These are phyloP conservation scores for Heliconius melpomene DNA, from an alignment of 1,140 invertebrate species.

Conservation along the genomic window DNA sequence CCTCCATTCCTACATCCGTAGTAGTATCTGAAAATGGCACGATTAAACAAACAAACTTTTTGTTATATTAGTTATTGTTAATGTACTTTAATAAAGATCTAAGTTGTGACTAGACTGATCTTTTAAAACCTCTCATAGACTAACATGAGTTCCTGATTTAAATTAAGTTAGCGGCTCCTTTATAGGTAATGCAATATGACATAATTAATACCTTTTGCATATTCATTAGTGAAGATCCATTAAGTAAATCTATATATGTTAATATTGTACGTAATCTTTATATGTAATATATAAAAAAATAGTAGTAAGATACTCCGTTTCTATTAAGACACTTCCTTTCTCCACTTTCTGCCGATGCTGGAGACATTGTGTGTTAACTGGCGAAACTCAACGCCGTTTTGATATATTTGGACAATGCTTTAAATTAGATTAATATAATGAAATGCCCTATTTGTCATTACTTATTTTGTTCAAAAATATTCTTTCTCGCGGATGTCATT, in stretches of 20 bases:
- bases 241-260: background rate
- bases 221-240: background rate
- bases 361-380: too few relatives aligned
- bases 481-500: background rate
- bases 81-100: too few relatives aligned
- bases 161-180: background rate
- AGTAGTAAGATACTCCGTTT: too few relatives aligned
- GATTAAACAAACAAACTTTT: too few relatives aligned
- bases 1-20: too few relatives aligned
- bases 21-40: too few relatives aligned
- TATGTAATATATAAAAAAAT: too few relatives aligned
- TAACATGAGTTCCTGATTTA: background rate
- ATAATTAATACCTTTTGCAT: background rate
- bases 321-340: too few relatives aligned
- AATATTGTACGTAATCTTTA: background rate
- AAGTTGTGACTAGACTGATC: background rate
- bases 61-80: too few relatives aligned
- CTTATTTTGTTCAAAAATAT: background rate
- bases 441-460: background rate
- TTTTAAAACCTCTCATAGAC: background rate
- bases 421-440: background rate
- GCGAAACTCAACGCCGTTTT: background rate
- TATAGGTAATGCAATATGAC: background rate
- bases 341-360: too few relatives aligned
- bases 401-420: background rate